Base-by-base conservation (phyloP, 1,140 invertebrate genomes). In the Heliconius melpomene region DNA sequence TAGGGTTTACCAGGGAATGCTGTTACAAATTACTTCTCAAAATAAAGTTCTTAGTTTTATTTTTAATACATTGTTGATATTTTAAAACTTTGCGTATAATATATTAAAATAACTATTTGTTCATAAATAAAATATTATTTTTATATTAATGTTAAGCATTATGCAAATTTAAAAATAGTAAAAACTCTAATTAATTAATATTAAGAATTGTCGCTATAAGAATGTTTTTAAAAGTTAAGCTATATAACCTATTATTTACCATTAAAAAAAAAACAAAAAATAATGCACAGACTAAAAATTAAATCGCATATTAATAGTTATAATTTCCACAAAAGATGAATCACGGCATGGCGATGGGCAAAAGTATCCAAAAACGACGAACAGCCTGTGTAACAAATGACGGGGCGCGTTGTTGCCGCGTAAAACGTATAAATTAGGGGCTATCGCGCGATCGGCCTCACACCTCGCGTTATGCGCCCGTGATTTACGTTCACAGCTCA, bases 401-500 rank as follows among this genome's bases (percentile, higher is more conserved):
- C 78, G 72, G 85, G 83, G 90, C 87, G 87, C 91, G 90, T 91
- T 93, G 93, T 93, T 91, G 88, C 90, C 91, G 91, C 90, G 90
- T 94, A 94, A 93, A 93, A 93, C 90, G 89, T 91, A 94, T 94
- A 94, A 94, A 94, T 94, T 94, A 93, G 86, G 85, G 78, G 86
- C 88, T 93, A 94, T 94, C 93, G 86, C 90, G 79, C 84, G 86
- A 93, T 93, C 91, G 90, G 91, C 91, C 93, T 94, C 93, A 94
- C 93, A 94, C 93, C 93, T 94, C 90, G 93, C 85, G 90, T 90
- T 89, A 93, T 91, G 91, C 91, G 85, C 82, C 77, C 73, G 84
- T 92, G 92, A 92, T 92, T 90, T 91, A 93, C 87, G 80, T 85
- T 90, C 89, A 89, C 89, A 88, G 32, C 32, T 18, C 88, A 89